Base-by-base conservation (phyloP, 2,113 vertebrate species). In the Spea multiplicata region DNA sequence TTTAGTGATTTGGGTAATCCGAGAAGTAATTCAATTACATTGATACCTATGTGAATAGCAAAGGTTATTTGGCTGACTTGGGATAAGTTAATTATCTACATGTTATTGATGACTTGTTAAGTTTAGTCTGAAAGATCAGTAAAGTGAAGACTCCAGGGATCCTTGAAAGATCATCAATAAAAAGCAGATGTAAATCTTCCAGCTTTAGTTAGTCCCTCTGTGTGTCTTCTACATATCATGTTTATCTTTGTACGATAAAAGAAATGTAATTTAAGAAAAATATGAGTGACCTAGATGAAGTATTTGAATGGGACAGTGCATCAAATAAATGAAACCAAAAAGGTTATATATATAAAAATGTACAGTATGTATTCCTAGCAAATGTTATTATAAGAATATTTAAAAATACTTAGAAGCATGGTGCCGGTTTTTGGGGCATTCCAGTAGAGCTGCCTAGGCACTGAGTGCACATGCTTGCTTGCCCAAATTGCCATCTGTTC, bases 81-180 rank as follows among this genome's bases (percentile, higher is more conserved):
- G 65, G 68, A 78, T 78, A 78, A 78, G 76, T 72, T 78, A 64
- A 78, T 78, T 78, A 78, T 78, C 30, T 64, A 45, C 61, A 66
- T 49, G 71, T 78, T 78, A 78, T 78, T 78, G 76, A 78, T 78
- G 76, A 65, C 76, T 78, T 78, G 59, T 78, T 78, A 55, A 78
- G 59, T 78, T 44, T 53, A 72, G 69, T 66, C 48, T 71, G 69
- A 78, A 71, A 49, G 69, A 78, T 64, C 57, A 78, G 61, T 72
- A 50, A 65, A 78, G 69, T 64, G 48, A 78, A 71, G 17, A 66
- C 76, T 72, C 76, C 52, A 55, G 69, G 68, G 76, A 78, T 45
- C 53, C 72, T 72, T 66, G 61, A 72, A 78, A 78, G 76, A 69
- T 78, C 76, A 78, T 71, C 69, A 72, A 65, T 71, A 78, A 72